These are phyloP conservation scores for Anableps anableps DNA, from an alignment of 2,797 vertebrate species.

Conservation along the genomic window DNA sequence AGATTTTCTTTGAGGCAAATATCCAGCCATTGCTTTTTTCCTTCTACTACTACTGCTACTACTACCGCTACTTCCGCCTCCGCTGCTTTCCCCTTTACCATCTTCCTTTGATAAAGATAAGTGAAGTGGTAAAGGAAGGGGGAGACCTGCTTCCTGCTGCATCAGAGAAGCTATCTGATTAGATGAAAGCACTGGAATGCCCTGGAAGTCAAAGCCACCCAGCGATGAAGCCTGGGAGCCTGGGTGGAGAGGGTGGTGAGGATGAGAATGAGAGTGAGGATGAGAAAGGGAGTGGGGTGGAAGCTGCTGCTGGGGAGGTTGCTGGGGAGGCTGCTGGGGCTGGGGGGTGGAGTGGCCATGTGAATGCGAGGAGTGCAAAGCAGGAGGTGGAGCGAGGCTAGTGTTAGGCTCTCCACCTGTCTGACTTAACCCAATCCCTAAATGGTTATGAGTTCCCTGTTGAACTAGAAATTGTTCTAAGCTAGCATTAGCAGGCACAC, in stretches of 20 bases:
- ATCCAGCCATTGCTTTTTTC: slow-evolving; percentile 88
- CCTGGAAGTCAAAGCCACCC: slow-evolving; percentile 86
- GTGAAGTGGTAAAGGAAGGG: slow-evolving; percentile 84
- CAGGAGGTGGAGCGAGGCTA: slow-evolving; percentile 82
- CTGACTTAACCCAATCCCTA: slow-evolving; percentile 84
- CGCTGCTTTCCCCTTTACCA: slow-evolving; percentile 80
- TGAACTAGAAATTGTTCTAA: slow-evolving; percentile 87
- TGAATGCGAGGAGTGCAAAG: slow-evolving; percentile 84
- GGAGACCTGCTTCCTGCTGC: slow-evolving; percentile 85
- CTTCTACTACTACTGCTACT: slow-evolving; percentile 78
- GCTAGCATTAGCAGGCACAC: slow-evolving; percentile 86
- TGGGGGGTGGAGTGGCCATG: slow-evolving; percentile 80
- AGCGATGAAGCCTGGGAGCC: slow-evolving; percentile 82
- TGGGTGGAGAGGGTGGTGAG: slow-evolving; percentile 85
- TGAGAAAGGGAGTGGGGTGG: slow-evolving; percentile 83
- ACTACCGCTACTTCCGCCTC: slow-evolving; percentile 72
- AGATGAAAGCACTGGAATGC: slow-evolving; percentile 86
- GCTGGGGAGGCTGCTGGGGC: slow-evolving; percentile 78
- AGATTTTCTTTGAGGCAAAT: slow-evolving; percentile 86
- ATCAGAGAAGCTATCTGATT: slow-evolving; percentile 87
- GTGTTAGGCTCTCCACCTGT: slow-evolving; percentile 77
- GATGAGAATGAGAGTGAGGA: slow-evolving; percentile 83
- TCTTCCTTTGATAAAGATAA: slow-evolving; percentile 86
- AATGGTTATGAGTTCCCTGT: slow-evolving; percentile 86
- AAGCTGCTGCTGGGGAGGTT: slow-evolving; percentile 81